Evolutionary conservation across 2,888 invertebrate genomes (phyloP), one percentile per base, ranked within the genome.

Genomic region (Rosalia funebris): DNA sequence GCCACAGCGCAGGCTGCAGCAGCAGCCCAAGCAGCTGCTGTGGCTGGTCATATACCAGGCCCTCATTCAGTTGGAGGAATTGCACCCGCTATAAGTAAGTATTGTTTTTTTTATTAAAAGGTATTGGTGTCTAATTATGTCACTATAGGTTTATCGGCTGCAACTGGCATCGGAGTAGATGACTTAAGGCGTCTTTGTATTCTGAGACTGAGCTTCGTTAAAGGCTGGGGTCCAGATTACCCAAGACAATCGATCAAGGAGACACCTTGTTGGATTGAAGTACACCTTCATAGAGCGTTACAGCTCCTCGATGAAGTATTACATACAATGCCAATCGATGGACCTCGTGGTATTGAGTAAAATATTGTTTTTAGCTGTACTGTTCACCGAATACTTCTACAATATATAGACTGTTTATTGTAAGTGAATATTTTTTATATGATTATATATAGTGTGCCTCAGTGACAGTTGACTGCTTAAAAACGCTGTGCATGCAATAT

Each of bases 151-250:
- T 83, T 94, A 57, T 94, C 94, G 55, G 95, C 96, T 50, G 96
- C 96, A 3, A 97, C 97, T 20, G 98, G 98, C 9, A 97, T 98
- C 68, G 98, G 98, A 14, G 99, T 99, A 10, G 99, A 99, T 81
- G 98, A 99, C 83, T 86, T 99, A 65, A 86, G 98, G 62, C 88
- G 98, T 62, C 88, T 99, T 61, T 99, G 98, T 82, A 98, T 99
- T 79, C 87, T 99, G 72, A 89, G 98, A 54, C 86, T 99, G 73
- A 98, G 97, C 80, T 99, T 99, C 82, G 99, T 99, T n/a, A 99
- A 99, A 84, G 99, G 99, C 68, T 99, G 99, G 99, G 99, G 98
- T 52, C 96, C 96, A 1, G 96, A 98, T 84, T 99, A 99, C 84
- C 96, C 95, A 11, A 86, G 98, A 65, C 92, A 93, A 78, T 95